Percentiles rank a stretch among this genome's conserved stretches.
These are phyloP conservation scores for Donacobius atricapilla DNA, from an alignment of 2,113 vertebrate species.

Conservation along the genomic window DNA sequence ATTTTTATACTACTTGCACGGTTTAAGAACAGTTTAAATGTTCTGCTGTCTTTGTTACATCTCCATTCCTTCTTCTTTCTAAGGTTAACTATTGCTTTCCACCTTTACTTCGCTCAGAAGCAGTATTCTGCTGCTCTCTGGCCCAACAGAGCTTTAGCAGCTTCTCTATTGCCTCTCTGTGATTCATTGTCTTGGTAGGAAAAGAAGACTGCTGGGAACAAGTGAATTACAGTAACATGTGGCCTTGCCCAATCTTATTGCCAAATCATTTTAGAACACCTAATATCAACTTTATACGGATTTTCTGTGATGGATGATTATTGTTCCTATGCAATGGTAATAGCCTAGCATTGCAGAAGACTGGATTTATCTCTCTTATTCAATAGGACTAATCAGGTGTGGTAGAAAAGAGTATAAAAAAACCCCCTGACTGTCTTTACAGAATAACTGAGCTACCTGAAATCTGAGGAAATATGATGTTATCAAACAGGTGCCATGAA, in stretches of 20 bases:
- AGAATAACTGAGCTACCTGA: not conserved
- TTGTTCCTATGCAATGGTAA: not conserved
- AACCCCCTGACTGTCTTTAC: not conserved
- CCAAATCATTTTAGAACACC: not conserved
- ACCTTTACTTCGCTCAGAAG: not conserved
- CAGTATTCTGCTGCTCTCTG: conserved; percentile 6
- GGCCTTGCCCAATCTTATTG: not conserved
- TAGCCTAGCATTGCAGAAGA: not conserved
- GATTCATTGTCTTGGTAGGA: not conserved
- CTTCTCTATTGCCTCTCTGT: not conserved
- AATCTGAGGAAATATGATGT: not conserved
- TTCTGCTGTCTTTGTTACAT: not conserved
- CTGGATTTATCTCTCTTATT: not conserved
- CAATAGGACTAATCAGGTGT: not conserved
- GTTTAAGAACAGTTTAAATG: not conserved
- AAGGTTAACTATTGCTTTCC: not conserved
- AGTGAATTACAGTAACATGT: not conserved
- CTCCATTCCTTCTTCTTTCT: not conserved
- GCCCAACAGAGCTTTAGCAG: not conserved
- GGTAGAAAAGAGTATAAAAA: not conserved
- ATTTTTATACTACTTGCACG: not conserved
- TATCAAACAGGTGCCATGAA: not conserved
- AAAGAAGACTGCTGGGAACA: not conserved
- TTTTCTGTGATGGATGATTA: not conserved
- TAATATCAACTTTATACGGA: not conserved